Conservation (phyloP, 1,140 invertebrate genomes). For the Drosophila arizonae region DNA sequence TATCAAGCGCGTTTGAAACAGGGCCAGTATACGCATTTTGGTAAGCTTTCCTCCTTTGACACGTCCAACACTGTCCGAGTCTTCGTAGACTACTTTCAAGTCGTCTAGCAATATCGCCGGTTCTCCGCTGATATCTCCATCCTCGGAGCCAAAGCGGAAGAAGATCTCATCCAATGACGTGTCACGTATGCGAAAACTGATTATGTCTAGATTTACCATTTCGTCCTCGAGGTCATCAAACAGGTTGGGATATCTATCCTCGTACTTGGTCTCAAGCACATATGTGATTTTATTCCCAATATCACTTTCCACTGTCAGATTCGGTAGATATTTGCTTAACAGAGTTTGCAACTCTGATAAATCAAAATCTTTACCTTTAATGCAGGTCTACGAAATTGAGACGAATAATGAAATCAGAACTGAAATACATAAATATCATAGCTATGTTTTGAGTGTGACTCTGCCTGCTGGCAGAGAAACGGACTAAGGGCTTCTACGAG, state of each 20-base stretch:
- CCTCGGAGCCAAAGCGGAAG: constrained; percentile 63
- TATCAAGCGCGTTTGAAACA: constrained; percentile 39
- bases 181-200: constrained; percentile 95
- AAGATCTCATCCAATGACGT: constrained; percentile 95
- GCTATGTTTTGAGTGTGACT: too few relatives aligned
- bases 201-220: constrained; percentile 85
- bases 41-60: neutral
- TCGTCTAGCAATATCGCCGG: constrained; percentile 36
- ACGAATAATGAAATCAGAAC: neutral
- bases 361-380: constrained; percentile 46
- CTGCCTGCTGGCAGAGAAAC: too few relatives aligned
- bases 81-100: constrained; percentile 10
- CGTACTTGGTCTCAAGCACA: constrained; percentile 85
- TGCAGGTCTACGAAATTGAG: constrained; percentile 26
- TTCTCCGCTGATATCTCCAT: constrained; percentile 30
- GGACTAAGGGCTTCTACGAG: too few relatives aligned
- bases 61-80: neutral
- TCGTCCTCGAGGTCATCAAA: constrained; percentile 84
- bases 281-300: constrained; percentile 86
- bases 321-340: constrained; percentile 43
- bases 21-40: neutral
- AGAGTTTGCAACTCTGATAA: neutral
- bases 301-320: constrained; percentile 83
- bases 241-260: constrained; percentile 85
- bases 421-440: neutral